A percentile compares a stretch with the other conserved stretches of the same genome.
Evolutionary conservation across 1,140 invertebrate genomes (phyloP).

Genomic region (Camponotus pennsylvanicus): DNA sequence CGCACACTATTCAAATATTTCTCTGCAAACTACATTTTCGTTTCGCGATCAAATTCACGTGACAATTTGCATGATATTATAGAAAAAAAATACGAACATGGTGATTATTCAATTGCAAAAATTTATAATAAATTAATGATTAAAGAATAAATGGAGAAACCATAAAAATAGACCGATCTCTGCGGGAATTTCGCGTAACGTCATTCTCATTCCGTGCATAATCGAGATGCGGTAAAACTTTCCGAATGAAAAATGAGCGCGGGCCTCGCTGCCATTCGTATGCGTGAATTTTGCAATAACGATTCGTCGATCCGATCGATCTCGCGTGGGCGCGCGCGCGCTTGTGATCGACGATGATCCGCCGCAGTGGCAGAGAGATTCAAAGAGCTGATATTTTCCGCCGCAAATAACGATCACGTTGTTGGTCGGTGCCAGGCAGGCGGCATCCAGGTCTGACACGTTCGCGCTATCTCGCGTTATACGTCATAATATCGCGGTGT

Average conservation of each 20-base stretch:
- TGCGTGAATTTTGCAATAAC: constrained; percentile 54
- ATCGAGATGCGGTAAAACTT: constrained; percentile 55
- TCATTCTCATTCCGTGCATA: constrained; percentile 37
- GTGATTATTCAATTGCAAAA: neutral
- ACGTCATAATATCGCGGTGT: constrained; percentile 78
- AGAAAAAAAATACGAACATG: neutral
- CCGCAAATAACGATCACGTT: constrained; percentile 76
- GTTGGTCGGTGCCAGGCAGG: constrained; percentile 29
- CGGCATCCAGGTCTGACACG: constrained; percentile 66
- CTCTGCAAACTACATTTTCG: neutral
- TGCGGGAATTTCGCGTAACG: neutral
- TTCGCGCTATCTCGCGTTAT: constrained; percentile 74
- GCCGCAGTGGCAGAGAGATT: constrained; percentile 45
- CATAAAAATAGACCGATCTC: neutral
- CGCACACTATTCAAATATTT: neutral
- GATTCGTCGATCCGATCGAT: constrained; percentile 43
- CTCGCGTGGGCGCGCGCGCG: constrained; percentile 6
- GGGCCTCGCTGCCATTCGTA: neutral
- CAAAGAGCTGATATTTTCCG: constrained; percentile 70
- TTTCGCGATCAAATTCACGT: neutral
- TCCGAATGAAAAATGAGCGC: constrained; percentile 36
- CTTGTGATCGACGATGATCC: constrained; percentile 59
- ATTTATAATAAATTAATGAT: constrained; percentile 1
- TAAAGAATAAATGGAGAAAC: neutral
- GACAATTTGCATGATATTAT: neutral